These are phyloP conservation scores for Fistularia tabacaria DNA, from an alignment of 2,797 vertebrate genomes.

Conservation along the genomic window DNA sequence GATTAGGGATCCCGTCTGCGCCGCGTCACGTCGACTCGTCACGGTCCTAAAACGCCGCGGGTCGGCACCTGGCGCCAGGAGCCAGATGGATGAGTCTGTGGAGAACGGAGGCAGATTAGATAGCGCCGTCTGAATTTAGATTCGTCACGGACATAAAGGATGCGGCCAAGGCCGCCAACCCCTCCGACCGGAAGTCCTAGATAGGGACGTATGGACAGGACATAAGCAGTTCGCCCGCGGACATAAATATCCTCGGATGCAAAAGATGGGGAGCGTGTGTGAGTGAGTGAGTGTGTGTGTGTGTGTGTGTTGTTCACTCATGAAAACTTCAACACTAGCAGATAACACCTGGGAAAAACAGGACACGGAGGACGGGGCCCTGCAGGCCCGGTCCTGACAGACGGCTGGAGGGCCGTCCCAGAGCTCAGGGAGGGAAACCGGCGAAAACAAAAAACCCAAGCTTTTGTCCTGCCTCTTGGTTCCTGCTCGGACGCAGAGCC, in stretches of 20 bases:
- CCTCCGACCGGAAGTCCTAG: constrained; percentile 37
- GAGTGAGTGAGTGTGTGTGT: constrained; percentile 11
- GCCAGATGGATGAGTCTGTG: constrained; percentile 36
- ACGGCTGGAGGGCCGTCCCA: constrained; percentile 4
- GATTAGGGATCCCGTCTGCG: too few species aligned
- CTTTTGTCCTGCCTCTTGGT: neutral
- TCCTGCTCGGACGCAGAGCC: constrained; percentile 58
- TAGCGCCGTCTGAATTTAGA: constrained; percentile 50
- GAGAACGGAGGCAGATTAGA: constrained; percentile 60
- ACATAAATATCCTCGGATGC: constrained; percentile 20
- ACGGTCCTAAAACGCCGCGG: too few species aligned
- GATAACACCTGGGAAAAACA: constrained; percentile 21
- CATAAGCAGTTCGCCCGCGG: constrained; percentile 17
- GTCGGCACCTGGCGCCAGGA: neutral
- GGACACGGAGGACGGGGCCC: constrained; percentile 24
- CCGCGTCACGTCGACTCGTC: too few species aligned
- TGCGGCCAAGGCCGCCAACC: constrained; percentile 53
- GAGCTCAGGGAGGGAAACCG: neutral
- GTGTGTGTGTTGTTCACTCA: neutral
- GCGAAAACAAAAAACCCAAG: neutral
- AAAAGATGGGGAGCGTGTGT: constrained; percentile 13
- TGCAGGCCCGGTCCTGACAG: neutral
- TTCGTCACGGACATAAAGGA: constrained; percentile 42
- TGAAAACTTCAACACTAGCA: constrained; percentile 21
- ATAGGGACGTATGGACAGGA: constrained; percentile 40